phyloP scores from a whole-genome alignment of 2,888 invertebrate species.

The Allygus modestus region DNA sequence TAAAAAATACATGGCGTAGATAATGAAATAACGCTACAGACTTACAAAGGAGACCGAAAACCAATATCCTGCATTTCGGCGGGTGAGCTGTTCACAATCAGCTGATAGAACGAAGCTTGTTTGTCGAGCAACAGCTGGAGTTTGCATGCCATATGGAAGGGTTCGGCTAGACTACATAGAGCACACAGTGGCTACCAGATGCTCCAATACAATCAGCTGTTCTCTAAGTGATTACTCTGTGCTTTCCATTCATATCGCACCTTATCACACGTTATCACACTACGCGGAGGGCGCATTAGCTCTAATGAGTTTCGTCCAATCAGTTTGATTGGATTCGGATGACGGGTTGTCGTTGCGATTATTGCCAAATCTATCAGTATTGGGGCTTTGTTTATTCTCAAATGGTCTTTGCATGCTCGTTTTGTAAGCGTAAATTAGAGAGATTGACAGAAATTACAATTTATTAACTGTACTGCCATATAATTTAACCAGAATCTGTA shows the following conservation, averaged over 20 bases:
- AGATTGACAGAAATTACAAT: too few species aligned
- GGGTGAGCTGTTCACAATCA: not conserved
- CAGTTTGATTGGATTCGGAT: not conserved
- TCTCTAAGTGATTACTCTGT: constrained; percentile 36
- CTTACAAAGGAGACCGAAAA: too few species aligned
- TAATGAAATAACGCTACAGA: too few species aligned
- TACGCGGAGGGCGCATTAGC: constrained; percentile 6
- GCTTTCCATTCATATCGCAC: constrained; percentile 1
- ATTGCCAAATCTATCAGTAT: not conserved
- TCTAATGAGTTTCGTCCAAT: constrained; percentile 3
- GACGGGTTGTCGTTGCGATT: not conserved
- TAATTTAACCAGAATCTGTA: too few species aligned
- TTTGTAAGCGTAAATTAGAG: too few species aligned
- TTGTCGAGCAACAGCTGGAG: constrained; percentile 32
- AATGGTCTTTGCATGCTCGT: too few species aligned
- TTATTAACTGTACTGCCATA: too few species aligned
- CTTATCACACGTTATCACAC: constrained; percentile 35
- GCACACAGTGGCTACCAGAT: constrained; percentile 19
- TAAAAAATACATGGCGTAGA: too few species aligned
- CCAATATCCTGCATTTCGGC: too few species aligned
- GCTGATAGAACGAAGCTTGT: not conserved
- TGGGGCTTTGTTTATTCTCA: too few species aligned
- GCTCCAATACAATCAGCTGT: constrained; percentile 36
- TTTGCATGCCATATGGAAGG: constrained; percentile 43
- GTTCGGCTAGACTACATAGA: not conserved